phyloP scores from a whole-genome alignment of 1,140 invertebrate species.

The Campodea augens region DNA sequence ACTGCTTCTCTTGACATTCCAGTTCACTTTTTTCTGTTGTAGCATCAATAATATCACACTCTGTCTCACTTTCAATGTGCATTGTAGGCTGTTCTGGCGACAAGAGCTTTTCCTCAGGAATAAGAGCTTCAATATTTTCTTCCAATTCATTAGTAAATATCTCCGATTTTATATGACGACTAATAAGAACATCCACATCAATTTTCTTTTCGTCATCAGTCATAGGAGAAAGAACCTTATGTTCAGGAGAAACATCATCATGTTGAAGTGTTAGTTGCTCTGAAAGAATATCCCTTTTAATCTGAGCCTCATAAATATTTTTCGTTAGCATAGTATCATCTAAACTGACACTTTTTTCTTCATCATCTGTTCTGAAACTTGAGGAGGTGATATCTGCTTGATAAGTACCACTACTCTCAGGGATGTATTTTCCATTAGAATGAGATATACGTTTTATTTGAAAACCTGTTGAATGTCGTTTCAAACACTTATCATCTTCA shows the following conservation, averaged over 20 bases:
- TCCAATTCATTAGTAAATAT: conserved; percentile 23
- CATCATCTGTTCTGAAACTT: conserved; percentile 28
- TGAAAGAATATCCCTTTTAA: conserved; percentile 28
- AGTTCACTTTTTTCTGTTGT: conserved; percentile 11
- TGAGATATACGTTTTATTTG: no score
- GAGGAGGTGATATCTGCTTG: conserved; percentile 24
- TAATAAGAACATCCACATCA: conserved; percentile 18
- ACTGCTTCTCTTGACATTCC: conserved; percentile 7
- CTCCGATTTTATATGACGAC: conserved; percentile 21
- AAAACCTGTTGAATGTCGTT: not conserved
- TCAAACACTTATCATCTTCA: not conserved
- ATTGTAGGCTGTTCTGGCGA: conserved; percentile 3
- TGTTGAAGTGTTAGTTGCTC: conserved; percentile 26
- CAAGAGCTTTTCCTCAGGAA: conserved; percentile 17
- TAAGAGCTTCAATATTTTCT: conserved; percentile 21
- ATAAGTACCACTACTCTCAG: conserved; percentile 17
- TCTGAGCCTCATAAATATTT: conserved; percentile 28
- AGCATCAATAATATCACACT: conserved; percentile 1
- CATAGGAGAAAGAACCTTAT: conserved; percentile 18
- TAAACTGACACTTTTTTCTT: conserved; percentile 9
- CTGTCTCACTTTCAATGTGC: not conserved
- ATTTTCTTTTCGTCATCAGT: conserved; percentile 10
- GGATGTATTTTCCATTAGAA: conserved; percentile 21
- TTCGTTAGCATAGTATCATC: conserved; percentile 18
- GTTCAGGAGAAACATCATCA: conserved; percentile 29